A percentile compares a stretch with the other conserved stretches of the same genome.
Conservation (phyloP, 2,797 vertebrate species). For the Brachyrhaphis roseni region DNA sequence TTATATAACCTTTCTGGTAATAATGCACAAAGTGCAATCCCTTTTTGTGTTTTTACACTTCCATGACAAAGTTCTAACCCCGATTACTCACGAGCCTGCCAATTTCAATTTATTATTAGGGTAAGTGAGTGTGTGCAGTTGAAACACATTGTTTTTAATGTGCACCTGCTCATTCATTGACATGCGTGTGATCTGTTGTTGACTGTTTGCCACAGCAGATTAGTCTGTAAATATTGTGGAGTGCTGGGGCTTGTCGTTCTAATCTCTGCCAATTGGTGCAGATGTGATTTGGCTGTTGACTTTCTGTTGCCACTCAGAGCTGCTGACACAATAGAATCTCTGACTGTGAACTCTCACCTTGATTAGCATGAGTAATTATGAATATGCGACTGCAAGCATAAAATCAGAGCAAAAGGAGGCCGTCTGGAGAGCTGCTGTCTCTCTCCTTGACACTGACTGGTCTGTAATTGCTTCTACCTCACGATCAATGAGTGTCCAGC, state of each 20-base stretch:
- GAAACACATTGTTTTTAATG: constrained; percentile 10
- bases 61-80: constrained; percentile 19
- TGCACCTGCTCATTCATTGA: constrained; percentile 24
- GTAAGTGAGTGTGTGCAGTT: constrained; percentile 20
- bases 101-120: constrained; percentile 8
- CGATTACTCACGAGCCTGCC: constrained; percentile 25
- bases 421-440: constrained; percentile 53
- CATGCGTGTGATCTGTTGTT: constrained; percentile 30
- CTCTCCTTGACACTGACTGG: constrained; percentile 63
- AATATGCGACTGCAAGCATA: constrained; percentile 72
- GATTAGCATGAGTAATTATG: constrained; percentile 83
- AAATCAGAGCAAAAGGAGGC: constrained; percentile 60
- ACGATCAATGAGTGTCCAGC: constrained; percentile 68
- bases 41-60: constrained; percentile 9
- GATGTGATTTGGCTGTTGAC: constrained; percentile 69
- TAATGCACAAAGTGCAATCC: constrained; percentile 29
- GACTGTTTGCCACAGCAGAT: constrained; percentile 41
- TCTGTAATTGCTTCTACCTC: constrained; percentile 68
- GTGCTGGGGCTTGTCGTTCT: constrained; percentile 42
- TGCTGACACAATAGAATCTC: constrained; percentile 74
- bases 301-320: constrained; percentile 68
- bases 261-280: constrained; percentile 61
- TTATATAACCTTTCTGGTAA: constrained; percentile 48
- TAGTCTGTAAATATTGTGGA: constrained; percentile 33
- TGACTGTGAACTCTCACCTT: constrained; percentile 77